Percentiles rank a stretch among this genome's conserved stretches.
Evolutionary conservation across 2,113 vertebrate genomes (phyloP).

Genomic region (Malaclemys terrapin): DNA sequence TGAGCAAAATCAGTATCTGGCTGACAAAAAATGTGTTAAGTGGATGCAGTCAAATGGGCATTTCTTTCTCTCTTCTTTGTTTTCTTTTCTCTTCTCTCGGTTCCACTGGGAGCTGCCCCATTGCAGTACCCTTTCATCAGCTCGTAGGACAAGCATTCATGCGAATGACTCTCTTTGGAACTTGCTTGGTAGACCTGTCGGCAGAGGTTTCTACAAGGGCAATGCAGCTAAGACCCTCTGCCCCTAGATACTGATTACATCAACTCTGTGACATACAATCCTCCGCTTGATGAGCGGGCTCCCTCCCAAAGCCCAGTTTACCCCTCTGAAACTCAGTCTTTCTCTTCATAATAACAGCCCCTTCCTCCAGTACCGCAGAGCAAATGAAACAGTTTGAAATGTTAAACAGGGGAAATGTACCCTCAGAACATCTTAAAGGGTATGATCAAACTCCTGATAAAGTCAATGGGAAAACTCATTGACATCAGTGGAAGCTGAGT

Average conservation of each 20-base stretch:
- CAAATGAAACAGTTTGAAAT: not conserved
- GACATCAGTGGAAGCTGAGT: not conserved
- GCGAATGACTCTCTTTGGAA: not conserved
- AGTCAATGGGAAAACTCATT: not conserved
- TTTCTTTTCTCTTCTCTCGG: not conserved
- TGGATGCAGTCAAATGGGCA: not conserved
- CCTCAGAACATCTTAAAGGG: not conserved
- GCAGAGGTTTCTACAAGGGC: not conserved
- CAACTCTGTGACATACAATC: not conserved
- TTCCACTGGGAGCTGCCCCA: not conserved
- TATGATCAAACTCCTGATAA: rapidly evolving
- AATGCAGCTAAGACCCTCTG: not conserved
- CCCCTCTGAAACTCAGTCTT: not conserved
- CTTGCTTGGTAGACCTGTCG: not conserved
- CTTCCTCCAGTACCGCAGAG: not conserved
- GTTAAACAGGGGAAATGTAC: rapidly evolving
- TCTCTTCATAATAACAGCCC: not conserved
- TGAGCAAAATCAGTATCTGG: not conserved
- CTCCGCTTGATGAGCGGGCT: not conserved
- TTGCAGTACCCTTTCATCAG: not conserved
- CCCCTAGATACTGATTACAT: not conserved
- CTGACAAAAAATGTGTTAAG: not conserved
- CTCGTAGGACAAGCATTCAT: not conserved
- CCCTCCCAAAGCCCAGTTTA: not conserved
- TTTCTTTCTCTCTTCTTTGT: not conserved